Conservation (phyloP, 2,797 vertebrate genomes). For the Sebastiscus albofasciatus region DNA sequence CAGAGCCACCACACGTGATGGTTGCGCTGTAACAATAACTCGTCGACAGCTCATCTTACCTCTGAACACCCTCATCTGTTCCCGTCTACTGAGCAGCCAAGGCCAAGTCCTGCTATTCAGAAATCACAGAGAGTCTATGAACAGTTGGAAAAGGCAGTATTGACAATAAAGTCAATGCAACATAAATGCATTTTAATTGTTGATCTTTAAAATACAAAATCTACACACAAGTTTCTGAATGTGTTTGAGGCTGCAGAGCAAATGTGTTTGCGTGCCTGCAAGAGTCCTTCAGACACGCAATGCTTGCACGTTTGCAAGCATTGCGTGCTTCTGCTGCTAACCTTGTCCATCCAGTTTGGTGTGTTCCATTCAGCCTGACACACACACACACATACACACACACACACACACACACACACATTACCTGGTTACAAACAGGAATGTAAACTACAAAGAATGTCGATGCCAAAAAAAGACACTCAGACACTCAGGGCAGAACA, state of each 20-base stretch:
- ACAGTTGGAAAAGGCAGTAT: neutral
- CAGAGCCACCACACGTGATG: conserved; percentile 72
- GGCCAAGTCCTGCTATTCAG: conserved; percentile 10
- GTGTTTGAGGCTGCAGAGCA: conserved; percentile 4
- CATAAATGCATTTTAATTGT: neutral
- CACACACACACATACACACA: conserved; percentile 26
- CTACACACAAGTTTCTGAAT: neutral
- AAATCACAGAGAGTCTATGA: neutral
- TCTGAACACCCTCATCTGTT: conserved; percentile 51
- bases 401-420: conserved; percentile 2
- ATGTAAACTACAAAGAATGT: conserved; percentile 82
- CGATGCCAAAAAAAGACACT: conserved; percentile 17
- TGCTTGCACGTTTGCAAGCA: conserved; percentile 26
- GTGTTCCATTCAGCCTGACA: conserved; percentile 70
- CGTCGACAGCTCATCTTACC: conserved; percentile 73
- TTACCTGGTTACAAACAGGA: conserved; percentile 77
- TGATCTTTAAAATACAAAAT: neutral
- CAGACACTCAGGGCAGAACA: conserved; percentile 35
- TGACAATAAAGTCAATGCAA: neutral
- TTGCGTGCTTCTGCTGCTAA: conserved; percentile 64
- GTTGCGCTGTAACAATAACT: conserved; percentile 76
- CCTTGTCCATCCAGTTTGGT: conserved; percentile 80
- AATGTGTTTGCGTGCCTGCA: conserved; percentile 45
- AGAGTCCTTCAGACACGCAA: conserved; percentile 15
- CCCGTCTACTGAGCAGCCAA: conserved; percentile 8